A percentile compares a stretch with the other conserved stretches of the same genome.
Conservation (phyloP, 2,888 invertebrate species). For the Myathropa florea region DNA sequence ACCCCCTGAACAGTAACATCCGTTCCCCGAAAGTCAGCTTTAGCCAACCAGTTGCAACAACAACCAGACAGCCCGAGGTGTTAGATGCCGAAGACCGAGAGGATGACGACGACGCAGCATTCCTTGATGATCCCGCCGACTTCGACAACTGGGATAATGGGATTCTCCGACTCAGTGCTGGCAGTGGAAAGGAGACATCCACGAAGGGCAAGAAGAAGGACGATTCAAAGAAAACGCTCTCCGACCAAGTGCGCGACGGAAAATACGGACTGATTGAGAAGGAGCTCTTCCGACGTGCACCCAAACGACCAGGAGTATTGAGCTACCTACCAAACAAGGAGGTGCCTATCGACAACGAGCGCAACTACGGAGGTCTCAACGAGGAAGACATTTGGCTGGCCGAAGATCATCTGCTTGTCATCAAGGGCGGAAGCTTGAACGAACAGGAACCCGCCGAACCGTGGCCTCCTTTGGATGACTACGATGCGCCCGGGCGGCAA, state of each 20-base stretch:
- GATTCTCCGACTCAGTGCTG: conserved; percentile 86
- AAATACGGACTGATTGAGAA: conserved; percentile 94
- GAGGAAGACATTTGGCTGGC: conserved; percentile 95
- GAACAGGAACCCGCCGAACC: conserved; percentile 81
- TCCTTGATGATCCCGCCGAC: conserved; percentile 78
- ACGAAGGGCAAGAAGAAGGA: conserved; percentile 81
- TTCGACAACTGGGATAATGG: conserved; percentile 84
- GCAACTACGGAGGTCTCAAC: conserved; percentile 90
- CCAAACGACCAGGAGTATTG: conserved; percentile 89
- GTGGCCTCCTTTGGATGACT: conserved; percentile 93
- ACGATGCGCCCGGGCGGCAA: conserved; percentile 90
- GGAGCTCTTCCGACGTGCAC: conserved; percentile 87
- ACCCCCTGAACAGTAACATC: conserved; percentile 74
- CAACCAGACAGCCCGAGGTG: conserved; percentile 42
- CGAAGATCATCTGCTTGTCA: conserved; percentile 91
- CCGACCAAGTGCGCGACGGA: conserved; percentile 94
- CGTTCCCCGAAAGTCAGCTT: conserved; percentile 69
- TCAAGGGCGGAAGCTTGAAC: conserved; percentile 88
- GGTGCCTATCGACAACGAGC: conserved; percentile 89
- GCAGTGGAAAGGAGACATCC: conserved; percentile 84
- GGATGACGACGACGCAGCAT: conserved; percentile 77
- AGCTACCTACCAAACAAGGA: conserved; percentile 91
- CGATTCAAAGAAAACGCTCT: conserved; percentile 90
- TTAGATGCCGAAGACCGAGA: conserved; percentile 59
- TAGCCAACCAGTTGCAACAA: conserved; percentile 35